These are phyloP conservation scores for Drosophila parabipectinata DNA, from an alignment of 1,140 invertebrate genomes.

Conservation along the genomic window DNA sequence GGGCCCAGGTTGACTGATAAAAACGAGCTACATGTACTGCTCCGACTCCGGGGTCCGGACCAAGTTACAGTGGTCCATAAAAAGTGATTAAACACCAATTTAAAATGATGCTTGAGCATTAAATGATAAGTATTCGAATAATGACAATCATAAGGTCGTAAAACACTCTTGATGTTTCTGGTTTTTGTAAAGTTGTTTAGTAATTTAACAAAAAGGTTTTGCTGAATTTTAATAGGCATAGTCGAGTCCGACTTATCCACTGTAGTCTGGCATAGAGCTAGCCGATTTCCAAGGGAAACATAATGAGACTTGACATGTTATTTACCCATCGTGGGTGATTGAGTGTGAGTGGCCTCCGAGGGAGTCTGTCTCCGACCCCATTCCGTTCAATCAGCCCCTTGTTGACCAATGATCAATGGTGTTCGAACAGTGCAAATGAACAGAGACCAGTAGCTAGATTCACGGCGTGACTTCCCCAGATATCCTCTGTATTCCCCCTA, in stretches of 20 bases:
- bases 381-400: not conserved
- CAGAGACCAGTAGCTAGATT: slow-evolving; percentile 17
- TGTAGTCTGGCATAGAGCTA: slow-evolving; percentile 38
- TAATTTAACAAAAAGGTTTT: not conserved
- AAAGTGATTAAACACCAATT: slow-evolving; percentile 30
- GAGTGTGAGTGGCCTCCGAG: slow-evolving; percentile 28
- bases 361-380: slow-evolving; percentile 10
- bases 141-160: slow-evolving; percentile 4
- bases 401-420: slow-evolving; percentile 20
- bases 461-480: slow-evolving; percentile 24
- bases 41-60: slow-evolving; percentile 9
- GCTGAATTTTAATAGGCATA: not conserved
- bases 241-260: not conserved
- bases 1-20: slow-evolving; percentile 72
- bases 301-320: slow-evolving; percentile 83
- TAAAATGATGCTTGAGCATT: slow-evolving; percentile 26
- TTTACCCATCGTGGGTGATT: slow-evolving; percentile 76
- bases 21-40: slow-evolving; percentile 47
- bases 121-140: slow-evolving; percentile 22
- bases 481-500: slow-evolving; percentile 11
- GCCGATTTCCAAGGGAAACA: slow-evolving; percentile 59
- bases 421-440: slow-evolving; percentile 12
- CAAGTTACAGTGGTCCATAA: slow-evolving; percentile 28
- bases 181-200: not conserved
- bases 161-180: slow-evolving; percentile 2